A percentile compares a stretch with the other conserved stretches of the same genome.
phyloP scores from a whole-genome alignment of 64 coral and sea anemone species.

The Stichodactyla mertensii region DNA sequence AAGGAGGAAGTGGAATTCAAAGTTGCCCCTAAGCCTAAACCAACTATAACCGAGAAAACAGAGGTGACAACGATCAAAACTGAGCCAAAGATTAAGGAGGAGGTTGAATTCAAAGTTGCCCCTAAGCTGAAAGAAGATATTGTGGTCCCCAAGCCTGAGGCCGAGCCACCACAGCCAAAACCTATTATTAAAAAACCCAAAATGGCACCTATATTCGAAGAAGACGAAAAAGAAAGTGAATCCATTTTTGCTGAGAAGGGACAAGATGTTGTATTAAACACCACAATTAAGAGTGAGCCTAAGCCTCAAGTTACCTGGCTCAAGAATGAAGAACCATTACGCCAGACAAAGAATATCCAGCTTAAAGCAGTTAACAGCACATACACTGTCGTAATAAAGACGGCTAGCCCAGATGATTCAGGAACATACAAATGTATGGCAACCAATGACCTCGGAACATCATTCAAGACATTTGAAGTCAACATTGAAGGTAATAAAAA shows the following conservation, averaged over 20 bases:
- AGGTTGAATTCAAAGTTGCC: background rate
- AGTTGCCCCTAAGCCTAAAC: background rate
- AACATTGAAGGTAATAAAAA: conserved; percentile 60
- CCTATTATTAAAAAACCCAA: background rate
- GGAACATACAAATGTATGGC: conserved; percentile 72
- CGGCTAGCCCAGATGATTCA: conserved; percentile 51
- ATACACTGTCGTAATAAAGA: conserved; percentile 42
- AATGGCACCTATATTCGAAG: conserved; percentile 70
- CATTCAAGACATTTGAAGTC: conserved; percentile 75
- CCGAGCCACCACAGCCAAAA: background rate
- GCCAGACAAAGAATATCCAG: conserved; percentile 24
- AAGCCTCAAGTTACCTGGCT: conserved; percentile 55
- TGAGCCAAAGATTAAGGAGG: background rate
- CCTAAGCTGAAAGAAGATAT: background rate
- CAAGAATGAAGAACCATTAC: conserved; percentile 45
- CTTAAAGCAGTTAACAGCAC: conserved; percentile 13
- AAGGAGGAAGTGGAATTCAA: background rate
- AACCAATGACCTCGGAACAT: conserved; percentile 54
- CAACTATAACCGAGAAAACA: background rate
- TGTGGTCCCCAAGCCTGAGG: background rate
- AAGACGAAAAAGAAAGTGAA: conserved; percentile 28
- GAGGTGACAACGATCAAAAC: background rate
- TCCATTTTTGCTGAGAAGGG: conserved; percentile 46
- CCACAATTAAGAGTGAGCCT: conserved; percentile 58
- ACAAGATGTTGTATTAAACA: conserved; percentile 47